These are phyloP conservation scores for Drosophila antonietae DNA, from an alignment of 2,888 invertebrate genomes.

Conservation along the genomic window DNA sequence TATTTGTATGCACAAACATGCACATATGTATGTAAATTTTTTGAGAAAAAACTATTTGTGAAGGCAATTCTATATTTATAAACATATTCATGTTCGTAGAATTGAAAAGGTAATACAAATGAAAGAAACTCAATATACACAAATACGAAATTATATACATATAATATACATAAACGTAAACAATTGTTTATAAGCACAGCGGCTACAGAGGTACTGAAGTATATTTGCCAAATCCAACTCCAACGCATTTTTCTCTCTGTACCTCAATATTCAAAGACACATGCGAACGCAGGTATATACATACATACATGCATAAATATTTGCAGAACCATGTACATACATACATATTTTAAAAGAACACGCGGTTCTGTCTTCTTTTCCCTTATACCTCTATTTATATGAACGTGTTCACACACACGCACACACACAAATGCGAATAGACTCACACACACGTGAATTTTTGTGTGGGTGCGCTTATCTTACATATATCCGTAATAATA, in stretches of 20 bases:
- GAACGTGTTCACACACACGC: not conserved
- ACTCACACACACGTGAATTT: not conserved
- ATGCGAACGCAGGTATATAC: not conserved
- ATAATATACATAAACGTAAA: not conserved
- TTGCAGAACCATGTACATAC: not conserved
- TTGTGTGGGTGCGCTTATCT: constrained; percentile 19
- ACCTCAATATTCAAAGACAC: not conserved
- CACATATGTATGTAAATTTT: not conserved
- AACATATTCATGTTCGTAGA: constrained; percentile 1
- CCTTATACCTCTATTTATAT: constrained; percentile 22
- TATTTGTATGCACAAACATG: not conserved
- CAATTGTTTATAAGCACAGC: not conserved
- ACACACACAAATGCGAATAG: not conserved
- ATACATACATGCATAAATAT: not conserved
- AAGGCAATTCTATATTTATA: not conserved
- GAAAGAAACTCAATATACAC: constrained; percentile 3
- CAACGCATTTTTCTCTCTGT: not conserved
- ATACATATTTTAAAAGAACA: constrained; percentile 17
- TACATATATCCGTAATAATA: constrained; percentile 21
- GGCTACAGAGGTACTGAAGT: not conserved
- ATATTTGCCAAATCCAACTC: not conserved
- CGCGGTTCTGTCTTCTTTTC: constrained; percentile 16
- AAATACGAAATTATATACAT: not conserved
- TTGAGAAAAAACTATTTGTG: not conserved
- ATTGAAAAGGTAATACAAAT: not conserved